Evolutionary conservation across 2,888 invertebrate species (phyloP).

Genomic region (Cybosia mesomella): DNA sequence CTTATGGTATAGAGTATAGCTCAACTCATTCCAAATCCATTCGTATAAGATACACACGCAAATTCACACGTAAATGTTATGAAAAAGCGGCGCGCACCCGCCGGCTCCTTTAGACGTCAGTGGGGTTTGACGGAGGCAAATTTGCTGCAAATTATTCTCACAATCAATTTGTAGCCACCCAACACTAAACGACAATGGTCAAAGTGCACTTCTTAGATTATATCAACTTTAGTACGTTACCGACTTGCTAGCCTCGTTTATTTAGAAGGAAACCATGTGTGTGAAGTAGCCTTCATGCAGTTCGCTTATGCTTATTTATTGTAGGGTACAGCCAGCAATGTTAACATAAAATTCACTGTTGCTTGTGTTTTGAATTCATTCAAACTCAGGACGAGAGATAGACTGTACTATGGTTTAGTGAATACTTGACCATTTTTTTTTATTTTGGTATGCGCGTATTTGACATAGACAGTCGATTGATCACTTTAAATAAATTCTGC

Average conservation of each 20-base stretch:
- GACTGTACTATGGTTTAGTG: background rate
- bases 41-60: no score
- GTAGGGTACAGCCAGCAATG: constrained; percentile 33
- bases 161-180: no score
- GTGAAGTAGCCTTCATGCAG: background rate
- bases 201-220: no score
- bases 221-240: background rate
- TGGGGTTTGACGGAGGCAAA: no score
- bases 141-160: no score
- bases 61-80: no score
- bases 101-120: no score
- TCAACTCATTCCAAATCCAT: no score
- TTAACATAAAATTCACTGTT: background rate
- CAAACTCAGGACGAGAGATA: background rate
- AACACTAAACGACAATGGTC: no score
- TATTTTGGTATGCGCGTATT: background rate
- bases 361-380: background rate
- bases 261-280: constrained; percentile 16
- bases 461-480: background rate
- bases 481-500: background rate
- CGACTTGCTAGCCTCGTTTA: background rate
- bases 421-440: background rate
- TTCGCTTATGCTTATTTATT: constrained; percentile 39
- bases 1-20: no score
- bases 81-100: no score